phyloP scores from a whole-genome alignment of 1,140 invertebrate genomes.

The Penaeus indicus region DNA sequence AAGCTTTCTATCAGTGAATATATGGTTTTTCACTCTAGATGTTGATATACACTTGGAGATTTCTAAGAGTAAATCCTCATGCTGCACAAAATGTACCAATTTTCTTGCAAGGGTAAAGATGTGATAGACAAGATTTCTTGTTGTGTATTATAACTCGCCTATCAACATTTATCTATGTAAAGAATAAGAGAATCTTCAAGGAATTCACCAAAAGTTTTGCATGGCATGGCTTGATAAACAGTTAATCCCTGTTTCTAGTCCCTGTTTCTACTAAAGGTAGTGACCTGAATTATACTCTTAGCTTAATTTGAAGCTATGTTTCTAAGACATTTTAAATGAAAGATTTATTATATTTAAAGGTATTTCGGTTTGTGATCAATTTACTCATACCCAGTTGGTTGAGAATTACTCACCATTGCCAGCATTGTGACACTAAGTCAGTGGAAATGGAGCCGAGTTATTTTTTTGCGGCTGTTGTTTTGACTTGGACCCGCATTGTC shows the following conservation, averaged over 20 bases:
- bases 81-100: constrained; percentile 27
- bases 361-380: constrained; percentile 5
- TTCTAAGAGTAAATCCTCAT: constrained; percentile 49
- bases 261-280: background rate
- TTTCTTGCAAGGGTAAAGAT: constrained; percentile 34
- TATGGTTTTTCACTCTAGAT: constrained; percentile 55
- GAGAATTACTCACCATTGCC: constrained; percentile 37
- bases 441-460: constrained; percentile 44
- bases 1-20: constrained; percentile 56
- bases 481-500: constrained; percentile 36
- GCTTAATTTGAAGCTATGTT: constrained; percentile 13
- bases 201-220: constrained; percentile 47
- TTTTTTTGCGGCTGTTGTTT: constrained; percentile 29
- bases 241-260: constrained; percentile 30
- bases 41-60: constrained; percentile 56
- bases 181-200: constrained; percentile 54
- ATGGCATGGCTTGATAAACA: constrained; percentile 48
- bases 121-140: constrained; percentile 41
- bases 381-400: background rate
- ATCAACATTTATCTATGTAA: constrained; percentile 37
- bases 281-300: too few relatives aligned
- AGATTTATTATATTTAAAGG: constrained; percentile 4
- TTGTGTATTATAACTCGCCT: constrained; percentile 43
- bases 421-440: constrained; percentile 31
- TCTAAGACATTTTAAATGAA: background rate